Evolutionary conservation across 2,797 vertebrate genomes (phyloP).

Genomic region (Hippoglossus hippoglossus): DNA sequence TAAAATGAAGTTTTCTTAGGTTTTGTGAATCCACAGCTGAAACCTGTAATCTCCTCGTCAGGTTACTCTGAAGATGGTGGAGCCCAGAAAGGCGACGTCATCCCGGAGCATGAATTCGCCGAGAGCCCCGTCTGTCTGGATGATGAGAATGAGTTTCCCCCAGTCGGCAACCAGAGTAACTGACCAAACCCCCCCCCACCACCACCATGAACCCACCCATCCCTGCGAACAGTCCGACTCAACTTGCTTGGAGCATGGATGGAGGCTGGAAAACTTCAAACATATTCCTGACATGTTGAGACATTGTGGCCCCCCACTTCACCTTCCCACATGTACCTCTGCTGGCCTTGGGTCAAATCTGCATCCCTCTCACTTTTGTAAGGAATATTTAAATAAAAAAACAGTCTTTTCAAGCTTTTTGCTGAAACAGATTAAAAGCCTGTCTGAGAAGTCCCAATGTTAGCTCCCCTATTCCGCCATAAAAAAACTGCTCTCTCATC

Average conservation of each 20-base stretch:
- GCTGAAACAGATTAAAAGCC: slow-evolving; percentile 15
- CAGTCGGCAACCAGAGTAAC: slow-evolving; percentile 90
- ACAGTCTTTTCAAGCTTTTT: slow-evolving; percentile 18
- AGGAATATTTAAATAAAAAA: slow-evolving; percentile 25
- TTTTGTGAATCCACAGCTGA: neutral
- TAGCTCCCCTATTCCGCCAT: slow-evolving; percentile 15
- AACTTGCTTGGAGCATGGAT: slow-evolving; percentile 40
- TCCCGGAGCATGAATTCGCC: slow-evolving; percentile 95
- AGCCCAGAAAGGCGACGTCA: slow-evolving; percentile 90
- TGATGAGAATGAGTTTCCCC: slow-evolving; percentile 94
- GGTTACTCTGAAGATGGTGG: slow-evolving; percentile 95
- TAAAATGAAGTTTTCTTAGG: neutral
- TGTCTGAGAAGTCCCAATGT: slow-evolving; percentile 16
- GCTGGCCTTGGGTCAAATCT: slow-evolving; percentile 57
- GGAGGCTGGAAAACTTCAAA: slow-evolving; percentile 27
- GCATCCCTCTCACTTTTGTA: slow-evolving; percentile 32
- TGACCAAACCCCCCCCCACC: slow-evolving; percentile 71
- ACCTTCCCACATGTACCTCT: slow-evolving; percentile 35
- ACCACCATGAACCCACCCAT: neutral
- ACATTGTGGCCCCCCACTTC: slow-evolving; percentile 11
- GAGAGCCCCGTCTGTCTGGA: slow-evolving; percentile 92
- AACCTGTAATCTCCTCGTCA: slow-evolving; percentile 54
- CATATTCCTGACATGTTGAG: slow-evolving; percentile 41
- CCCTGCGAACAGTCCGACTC: slow-evolving; percentile 41
- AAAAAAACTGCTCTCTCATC: neutral